These are phyloP conservation scores for Heloderma charlesbogerti DNA, from an alignment of 2,113 vertebrate genomes.

Conservation along the genomic window DNA sequence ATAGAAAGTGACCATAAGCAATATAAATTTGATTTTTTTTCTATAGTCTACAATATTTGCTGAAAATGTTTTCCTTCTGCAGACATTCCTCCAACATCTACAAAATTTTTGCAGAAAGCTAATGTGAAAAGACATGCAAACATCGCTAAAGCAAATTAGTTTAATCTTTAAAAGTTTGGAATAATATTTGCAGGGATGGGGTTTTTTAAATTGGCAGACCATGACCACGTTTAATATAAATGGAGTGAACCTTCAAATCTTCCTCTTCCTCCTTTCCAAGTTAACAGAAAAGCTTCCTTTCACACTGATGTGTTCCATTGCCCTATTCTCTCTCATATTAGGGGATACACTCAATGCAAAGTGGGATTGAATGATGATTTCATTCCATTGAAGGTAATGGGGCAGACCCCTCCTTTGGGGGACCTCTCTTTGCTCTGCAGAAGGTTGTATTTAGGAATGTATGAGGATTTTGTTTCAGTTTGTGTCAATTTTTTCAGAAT, in stretches of 20 bases:
- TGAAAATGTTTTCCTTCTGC: slow-evolving; percentile 26
- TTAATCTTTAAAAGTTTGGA: slow-evolving; percentile 12
- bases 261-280: background rate
- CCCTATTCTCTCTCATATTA: background rate
- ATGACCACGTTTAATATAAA: background rate
- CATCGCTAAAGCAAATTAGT: slow-evolving; percentile 19
- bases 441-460: no score
- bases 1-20: background rate
- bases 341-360: background rate
- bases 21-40: slow-evolving; percentile 8
- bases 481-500: no score
- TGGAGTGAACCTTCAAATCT: background rate
- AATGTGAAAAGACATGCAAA: slow-evolving; percentile 13
- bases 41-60: slow-evolving; percentile 5
- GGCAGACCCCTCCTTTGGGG: background rate
- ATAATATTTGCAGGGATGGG: background rate
- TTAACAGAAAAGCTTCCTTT: background rate
- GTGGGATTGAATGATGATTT: background rate
- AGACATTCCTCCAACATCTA: slow-evolving; percentile 16
- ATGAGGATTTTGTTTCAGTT: no score
- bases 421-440: background rate
- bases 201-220: slow-evolving; percentile 15
- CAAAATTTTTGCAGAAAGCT: background rate
- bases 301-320: background rate
- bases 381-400: background rate